Base-by-base conservation (phyloP, 2,113 vertebrate genomes). In the Solea senegalensis region DNA sequence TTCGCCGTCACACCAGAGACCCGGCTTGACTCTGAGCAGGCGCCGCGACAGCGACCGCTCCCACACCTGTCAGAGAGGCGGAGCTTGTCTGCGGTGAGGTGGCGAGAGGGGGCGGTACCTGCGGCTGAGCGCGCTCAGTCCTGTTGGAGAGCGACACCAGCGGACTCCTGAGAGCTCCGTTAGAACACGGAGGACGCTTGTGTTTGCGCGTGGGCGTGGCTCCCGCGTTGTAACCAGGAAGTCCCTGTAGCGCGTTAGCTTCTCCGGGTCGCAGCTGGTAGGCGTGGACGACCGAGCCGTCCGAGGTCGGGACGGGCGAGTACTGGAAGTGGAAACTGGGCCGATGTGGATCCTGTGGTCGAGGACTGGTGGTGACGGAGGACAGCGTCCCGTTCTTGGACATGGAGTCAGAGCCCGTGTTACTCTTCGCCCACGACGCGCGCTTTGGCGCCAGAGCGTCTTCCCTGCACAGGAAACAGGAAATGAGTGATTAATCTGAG, bases 381-480 rank as follows among this genome's bases (percentile, higher is more conserved):
- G 95, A 96, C 43, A 97, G 88, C 0, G 96, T 97, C 76, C 95
- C 95, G 0, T 96, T 97, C 88, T 96, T 97, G 67, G 95, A 97
- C 74, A 93, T 82, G 0, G 92, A 92, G 69, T 96, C 95, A 0
- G 95, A 95, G 61, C 92, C 90, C 1, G 92, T 93, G 84, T 92
- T 91, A 4, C 92, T 93, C 81, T 96, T 97, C 0, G 94, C 88
- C 96, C 96, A 97, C 0, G 95, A 94, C 46, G 95, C 91, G 3
- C 94, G 92, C 83, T 94, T 95, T 1, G 96, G 96, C 10, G 96
- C 95, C 27, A 92, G 90, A 12, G 96, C 95, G 0, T 97, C 96
- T 74, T 97, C 96, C 88, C 96, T 97, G 69, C 0, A 12, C 72
- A 2, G 3, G 16, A 52, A 27, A 69, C 11, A 14, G 10, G 9